Base-by-base conservation (phyloP, 2,888 invertebrate species). In the Amblyjoppa fuscipennis region DNA sequence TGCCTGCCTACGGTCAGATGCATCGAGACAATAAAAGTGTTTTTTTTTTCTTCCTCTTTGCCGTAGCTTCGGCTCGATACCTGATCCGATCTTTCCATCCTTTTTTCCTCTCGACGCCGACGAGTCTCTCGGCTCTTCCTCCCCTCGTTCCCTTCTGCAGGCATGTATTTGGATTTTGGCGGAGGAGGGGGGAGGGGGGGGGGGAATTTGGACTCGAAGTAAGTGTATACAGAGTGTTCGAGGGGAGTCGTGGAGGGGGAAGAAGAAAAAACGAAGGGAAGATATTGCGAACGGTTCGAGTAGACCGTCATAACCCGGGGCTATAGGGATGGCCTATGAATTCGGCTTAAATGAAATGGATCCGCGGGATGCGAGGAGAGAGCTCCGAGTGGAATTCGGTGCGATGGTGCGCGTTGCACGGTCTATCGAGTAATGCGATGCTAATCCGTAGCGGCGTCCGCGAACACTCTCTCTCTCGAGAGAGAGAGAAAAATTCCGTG, bases 301-400 rank as follows among this genome's bases (percentile, higher is more conserved):
- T 73, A 66, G 76, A 83, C 69, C 81, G 86, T 87, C 83, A 87
- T 87, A 86, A 86, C 87, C 81, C 89, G 87, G 87, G 90, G 91
- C 92, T 84, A 89, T 85, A 84, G 87, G 82, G 85, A 86, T 78
- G 87, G 91, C 93, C 93, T 92, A 94, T 94, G 94, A 94, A 94
- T 93, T 93, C 91, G 93, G 93, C 94, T 94, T 94, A 94, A 91
- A 91, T 93, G 94, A 94, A 94, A 94, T 93, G 91, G 94, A 94
- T 93, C 93, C 91, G 76, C 75, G 86, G 83, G 20, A 66, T 25
- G n/a, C 20, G 71, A 16, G 70, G 49, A 28, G 31, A 49, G 71
- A 70, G 53, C 51, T 3, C 20, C 53, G n/a, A 76, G 66, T 16
- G 28, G 25, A 9, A 16, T 34, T 13, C 20, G 16, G 38, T 38